A percentile compares a stretch with the other conserved stretches of the same genome.
Evolutionary conservation across 1,140 invertebrate species (phyloP).

Genomic region (Neotoxoptera formosana): DNA sequence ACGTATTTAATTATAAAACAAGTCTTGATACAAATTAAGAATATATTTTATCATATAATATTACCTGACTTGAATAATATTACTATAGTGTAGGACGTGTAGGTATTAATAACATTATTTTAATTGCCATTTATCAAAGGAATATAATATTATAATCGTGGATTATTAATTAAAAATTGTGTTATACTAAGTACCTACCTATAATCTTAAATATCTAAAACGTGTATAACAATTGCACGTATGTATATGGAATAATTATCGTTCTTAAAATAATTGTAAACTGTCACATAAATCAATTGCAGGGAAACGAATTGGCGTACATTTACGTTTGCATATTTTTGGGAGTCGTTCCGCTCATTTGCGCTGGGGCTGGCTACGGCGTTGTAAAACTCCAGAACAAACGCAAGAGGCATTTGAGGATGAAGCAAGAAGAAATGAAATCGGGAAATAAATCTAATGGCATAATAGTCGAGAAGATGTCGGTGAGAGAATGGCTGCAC

Average conservation of each 20-base stretch:
- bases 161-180: not conserved
- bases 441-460: slow-evolving; percentile 63
- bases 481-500: slow-evolving; percentile 94
- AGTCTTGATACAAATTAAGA: not conserved
- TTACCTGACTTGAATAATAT: not conserved
- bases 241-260: not conserved
- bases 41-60: not conserved
- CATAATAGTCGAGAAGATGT: slow-evolving; percentile 87
- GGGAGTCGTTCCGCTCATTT: slow-evolving; percentile 89
- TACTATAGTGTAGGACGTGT: not conserved
- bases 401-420: slow-evolving; percentile 78
- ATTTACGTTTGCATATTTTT: slow-evolving; percentile 93
- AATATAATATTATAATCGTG: not conserved
- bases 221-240: not conserved
- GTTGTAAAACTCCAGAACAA: slow-evolving; percentile 92
- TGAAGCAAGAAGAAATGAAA: slow-evolving; percentile 76
- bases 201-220: not conserved
- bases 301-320: slow-evolving; percentile 95
- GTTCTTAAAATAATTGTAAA: not conserved
- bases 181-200: not conserved
- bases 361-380: slow-evolving; percentile 90
- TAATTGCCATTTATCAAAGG: not conserved
- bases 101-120: not conserved
- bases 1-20: not conserved
- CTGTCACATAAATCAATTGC: slow-evolving; percentile 63